Percentiles rank a stretch among this genome's conserved stretches.
These are phyloP conservation scores for Xenopus petersii DNA, from an alignment of 2,797 vertebrate species.

Conservation along the genomic window DNA sequence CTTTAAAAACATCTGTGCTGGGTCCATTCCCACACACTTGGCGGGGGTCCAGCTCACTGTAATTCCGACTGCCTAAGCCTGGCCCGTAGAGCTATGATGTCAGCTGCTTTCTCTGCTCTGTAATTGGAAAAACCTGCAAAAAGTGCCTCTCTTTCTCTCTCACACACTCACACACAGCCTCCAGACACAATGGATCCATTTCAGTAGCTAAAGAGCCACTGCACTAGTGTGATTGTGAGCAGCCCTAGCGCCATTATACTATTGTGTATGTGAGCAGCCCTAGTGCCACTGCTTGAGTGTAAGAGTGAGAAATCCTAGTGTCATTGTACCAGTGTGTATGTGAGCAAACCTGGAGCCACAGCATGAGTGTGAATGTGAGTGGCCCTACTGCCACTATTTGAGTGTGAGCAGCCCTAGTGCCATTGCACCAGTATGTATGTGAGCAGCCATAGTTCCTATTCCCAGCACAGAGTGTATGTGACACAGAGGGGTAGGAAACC, in stretches of 20 bases:
- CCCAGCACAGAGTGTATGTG: no score
- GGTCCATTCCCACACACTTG: constrained; percentile 9
- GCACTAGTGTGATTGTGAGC: not conserved
- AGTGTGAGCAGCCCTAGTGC: no score
- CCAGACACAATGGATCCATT: constrained; percentile 37
- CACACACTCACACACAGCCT: not conserved
- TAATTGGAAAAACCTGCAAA: constrained; percentile 81
- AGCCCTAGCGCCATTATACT: not conserved
- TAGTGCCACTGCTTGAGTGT: no score
- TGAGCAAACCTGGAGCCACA: no score
- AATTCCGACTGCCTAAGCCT: constrained; percentile 61
- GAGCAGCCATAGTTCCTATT: no score
- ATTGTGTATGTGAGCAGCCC: no score
- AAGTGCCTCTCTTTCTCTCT: not conserved
- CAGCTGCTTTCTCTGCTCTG: constrained; percentile 72
- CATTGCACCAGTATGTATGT: no score
- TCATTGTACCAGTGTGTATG: no score
- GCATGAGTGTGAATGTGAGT: no score
- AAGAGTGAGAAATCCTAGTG: no score
- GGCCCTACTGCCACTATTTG: no score
- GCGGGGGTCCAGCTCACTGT: constrained; percentile 55
- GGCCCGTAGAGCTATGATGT: constrained; percentile 67
- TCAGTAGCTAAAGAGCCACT: constrained; percentile 26
- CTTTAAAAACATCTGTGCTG: not conserved
- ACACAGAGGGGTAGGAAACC: constrained; percentile 62